Base-by-base conservation (phyloP, 2,797 vertebrate species). In the Scomberomorus guttatus region DNA sequence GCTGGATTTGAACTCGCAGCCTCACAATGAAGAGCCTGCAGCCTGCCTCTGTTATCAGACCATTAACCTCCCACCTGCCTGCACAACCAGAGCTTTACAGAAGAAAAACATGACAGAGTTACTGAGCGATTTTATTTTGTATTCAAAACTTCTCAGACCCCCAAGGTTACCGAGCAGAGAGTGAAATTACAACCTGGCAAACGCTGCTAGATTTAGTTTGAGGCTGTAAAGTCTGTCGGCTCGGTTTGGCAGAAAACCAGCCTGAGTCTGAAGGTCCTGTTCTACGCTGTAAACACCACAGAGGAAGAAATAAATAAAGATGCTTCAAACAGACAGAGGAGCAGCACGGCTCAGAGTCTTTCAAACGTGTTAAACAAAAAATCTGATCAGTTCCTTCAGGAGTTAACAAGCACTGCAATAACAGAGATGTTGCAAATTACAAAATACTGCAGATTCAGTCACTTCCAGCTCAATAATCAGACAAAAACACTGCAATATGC, bases 161-260 rank as follows among this genome's bases (percentile, higher is more conserved):
- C 44, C 46, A 66, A 83, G 72, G 76, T 72, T 63, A 44, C 7
- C 10, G 18, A 37, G 63, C 58, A 27, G 20, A 56, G 60, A 59
- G 60, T 3, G 22, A 66, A 70, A 46, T 57, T 70, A 73, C 50
- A 65, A 62, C 77, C 71, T 76, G 84, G 65, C 75, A 74, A 66
- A 44, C 44, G 55, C 39, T 46, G 72, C 1, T 71, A 1, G 54
- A 72, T 72, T 61, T 55, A 44, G 68, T 75, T 65, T 32, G 27
- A 15, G 37, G 56, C 68, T 62, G 63, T 75, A 57, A 66, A 46
- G 60, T 54, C 64, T 71, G 58, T 72, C 4, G 22, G 71, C 51
- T 58, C 29, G n/a, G 37, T 70, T 66, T 78, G 75, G 65, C 79
- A 82, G 51, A 9, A 54, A 77, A 72, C 51, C 70, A 77, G 4